Conservation (phyloP, 92 coral and sea anemone genomes). For the Paramuricea clavata region DNA sequence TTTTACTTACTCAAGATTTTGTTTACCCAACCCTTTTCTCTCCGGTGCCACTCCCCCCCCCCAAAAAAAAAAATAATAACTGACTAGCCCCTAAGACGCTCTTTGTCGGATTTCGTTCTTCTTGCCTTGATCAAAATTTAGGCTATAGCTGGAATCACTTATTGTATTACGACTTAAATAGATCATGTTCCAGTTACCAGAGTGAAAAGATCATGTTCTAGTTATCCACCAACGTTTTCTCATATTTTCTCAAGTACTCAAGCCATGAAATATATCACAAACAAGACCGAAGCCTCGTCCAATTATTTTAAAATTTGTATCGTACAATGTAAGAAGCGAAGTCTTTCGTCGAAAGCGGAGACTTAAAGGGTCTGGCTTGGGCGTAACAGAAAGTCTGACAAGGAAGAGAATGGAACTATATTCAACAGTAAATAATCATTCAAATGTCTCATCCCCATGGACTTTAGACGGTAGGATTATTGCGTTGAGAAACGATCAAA, state of each 20-base stretch:
- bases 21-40: too few species aligned
- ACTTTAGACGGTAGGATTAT: slow-evolving; percentile 42
- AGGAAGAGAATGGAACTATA: slow-evolving; percentile 28
- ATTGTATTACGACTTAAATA: too few species aligned
- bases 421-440: slow-evolving; percentile 18
- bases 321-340: neutral
- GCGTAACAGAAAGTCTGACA: slow-evolving; percentile 34
- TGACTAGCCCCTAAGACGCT: too few species aligned
- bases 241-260: neutral
- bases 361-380: slow-evolving; percentile 29
- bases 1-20: too few species aligned
- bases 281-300: neutral
- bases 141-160: too few species aligned
- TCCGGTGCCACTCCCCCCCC: too few species aligned
- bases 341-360: slow-evolving; percentile 31
- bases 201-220: too few species aligned
- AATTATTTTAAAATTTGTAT: slow-evolving; percentile 29
- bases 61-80: too few species aligned
- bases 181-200: too few species aligned
- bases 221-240: neutral
- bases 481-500: neutral
- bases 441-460: slow-evolving; percentile 23
- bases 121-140: too few species aligned
- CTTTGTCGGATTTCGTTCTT: too few species aligned
- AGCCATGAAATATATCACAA: neutral